phyloP scores from a whole-genome alignment of 1,140 invertebrate genomes.

The Ctenoplectra terminalis region DNA sequence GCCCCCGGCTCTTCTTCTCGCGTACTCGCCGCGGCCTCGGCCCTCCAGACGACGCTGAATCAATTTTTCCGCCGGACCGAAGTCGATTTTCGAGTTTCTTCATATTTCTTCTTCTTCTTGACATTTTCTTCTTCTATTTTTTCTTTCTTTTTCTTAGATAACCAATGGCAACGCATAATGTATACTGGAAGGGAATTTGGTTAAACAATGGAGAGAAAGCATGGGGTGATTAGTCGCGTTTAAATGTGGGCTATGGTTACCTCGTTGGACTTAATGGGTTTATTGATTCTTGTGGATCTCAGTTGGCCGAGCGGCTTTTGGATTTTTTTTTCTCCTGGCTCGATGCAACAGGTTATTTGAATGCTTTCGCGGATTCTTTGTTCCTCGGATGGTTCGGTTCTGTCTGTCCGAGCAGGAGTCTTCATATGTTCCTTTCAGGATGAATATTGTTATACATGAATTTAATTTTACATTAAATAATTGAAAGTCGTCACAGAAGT shows the following conservation, averaged over 20 bases:
- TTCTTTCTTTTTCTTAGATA: too few species aligned
- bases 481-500: not conserved
- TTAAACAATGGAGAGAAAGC: not conserved
- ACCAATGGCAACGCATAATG: too few species aligned
- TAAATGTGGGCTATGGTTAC: not conserved
- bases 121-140: not conserved
- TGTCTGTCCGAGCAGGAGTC: not conserved
- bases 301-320: not conserved
- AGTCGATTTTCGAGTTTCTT: not conserved
- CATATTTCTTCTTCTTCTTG: not conserved
- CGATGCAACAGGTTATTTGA: slow-evolving; percentile 34
- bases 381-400: not conserved
- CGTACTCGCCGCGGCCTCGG: slow-evolving; percentile 34
- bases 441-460: not conserved
- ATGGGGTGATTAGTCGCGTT: not conserved
- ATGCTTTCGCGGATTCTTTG: slow-evolving; percentile 21
- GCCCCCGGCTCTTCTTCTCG: slow-evolving; percentile 37
- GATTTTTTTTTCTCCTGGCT: not conserved
- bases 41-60: slow-evolving; percentile 27
- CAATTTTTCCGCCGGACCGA: slow-evolving; percentile 30
- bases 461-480: not conserved
- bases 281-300: not conserved
- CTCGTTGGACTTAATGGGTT: not conserved
- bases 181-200: not conserved
- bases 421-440: not conserved